Conservation (phyloP, 2,113 vertebrate species). For the Gasterosteus nipponicus region DNA sequence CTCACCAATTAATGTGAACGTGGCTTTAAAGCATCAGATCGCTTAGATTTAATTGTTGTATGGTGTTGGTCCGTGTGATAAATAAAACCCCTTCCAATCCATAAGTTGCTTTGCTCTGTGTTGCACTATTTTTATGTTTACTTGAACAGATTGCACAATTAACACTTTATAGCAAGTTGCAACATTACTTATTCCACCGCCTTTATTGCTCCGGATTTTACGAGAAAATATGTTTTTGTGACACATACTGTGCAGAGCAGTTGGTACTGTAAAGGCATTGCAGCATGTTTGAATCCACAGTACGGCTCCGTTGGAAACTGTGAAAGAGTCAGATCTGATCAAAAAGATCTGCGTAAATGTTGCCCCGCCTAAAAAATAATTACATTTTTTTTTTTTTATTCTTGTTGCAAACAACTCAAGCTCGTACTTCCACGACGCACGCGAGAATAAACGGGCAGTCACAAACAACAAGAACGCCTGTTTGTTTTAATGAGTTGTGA, state of each 20-base stretch:
- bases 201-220: slow-evolving; percentile 26
- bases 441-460: slow-evolving; percentile 40
- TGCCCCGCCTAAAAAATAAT: slow-evolving; percentile 14
- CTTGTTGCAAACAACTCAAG: slow-evolving; percentile 18
- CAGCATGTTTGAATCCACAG: slow-evolving; percentile 30
- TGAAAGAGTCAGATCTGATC: slow-evolving; percentile 20
- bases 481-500: slow-evolving; percentile 55
- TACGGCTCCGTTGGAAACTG: slow-evolving; percentile 1
- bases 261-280: slow-evolving; percentile 15
- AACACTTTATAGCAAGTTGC: slow-evolving; percentile 40
- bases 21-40: neutral
- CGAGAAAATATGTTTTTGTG: slow-evolving; percentile 25
- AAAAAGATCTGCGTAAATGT: slow-evolving; percentile 9
- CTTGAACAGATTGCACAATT: slow-evolving; percentile 16
- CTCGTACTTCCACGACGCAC: slow-evolving; percentile 23
- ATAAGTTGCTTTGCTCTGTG: neutral
- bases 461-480: slow-evolving; percentile 21
- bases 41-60: neutral
- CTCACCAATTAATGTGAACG: neutral
- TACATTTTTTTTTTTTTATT: slow-evolving; percentile 29
- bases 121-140: slow-evolving; percentile 8
- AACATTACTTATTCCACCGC: neutral
- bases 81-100: neutral
- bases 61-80: neutral
- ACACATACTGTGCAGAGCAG: slow-evolving; percentile 19